These are phyloP conservation scores for Ploceus nigricollis DNA, from an alignment of 2,113 vertebrate genomes.

Conservation along the genomic window DNA sequence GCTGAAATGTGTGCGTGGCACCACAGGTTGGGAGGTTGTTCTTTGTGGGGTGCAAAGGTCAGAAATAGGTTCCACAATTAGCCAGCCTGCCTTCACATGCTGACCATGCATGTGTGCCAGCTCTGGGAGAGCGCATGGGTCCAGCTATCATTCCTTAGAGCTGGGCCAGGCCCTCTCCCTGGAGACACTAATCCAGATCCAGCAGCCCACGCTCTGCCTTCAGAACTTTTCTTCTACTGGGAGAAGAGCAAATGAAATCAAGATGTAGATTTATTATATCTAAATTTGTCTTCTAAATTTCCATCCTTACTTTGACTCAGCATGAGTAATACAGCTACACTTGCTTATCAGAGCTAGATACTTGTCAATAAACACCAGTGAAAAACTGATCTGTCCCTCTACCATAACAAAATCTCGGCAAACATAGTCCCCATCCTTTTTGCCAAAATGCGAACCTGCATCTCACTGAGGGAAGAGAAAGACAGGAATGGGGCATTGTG, in stretches of 20 bases:
- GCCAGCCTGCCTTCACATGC: background rate
- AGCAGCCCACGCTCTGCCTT: background rate
- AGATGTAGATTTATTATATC: background rate
- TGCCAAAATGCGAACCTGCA: background rate
- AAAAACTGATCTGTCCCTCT: background rate
- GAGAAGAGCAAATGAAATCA: background rate
- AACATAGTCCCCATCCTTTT: background rate
- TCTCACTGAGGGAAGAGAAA: background rate
- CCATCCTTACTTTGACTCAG: background rate
- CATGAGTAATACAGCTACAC: background rate
- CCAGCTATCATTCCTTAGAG: background rate
- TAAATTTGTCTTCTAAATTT: background rate
- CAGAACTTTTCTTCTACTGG: background rate
- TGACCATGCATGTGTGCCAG: fast-evolving
- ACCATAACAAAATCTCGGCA: background rate
- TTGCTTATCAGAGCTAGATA: background rate
- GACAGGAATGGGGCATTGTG: fast-evolving
- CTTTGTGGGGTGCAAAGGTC: background rate
- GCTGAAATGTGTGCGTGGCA: background rate
- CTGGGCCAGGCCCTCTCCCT: background rate
- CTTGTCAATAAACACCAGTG: background rate
- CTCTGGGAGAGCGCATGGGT: background rate
- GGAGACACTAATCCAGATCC: background rate
- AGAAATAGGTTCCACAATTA: background rate
- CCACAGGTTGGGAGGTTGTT: fast-evolving